Base-by-base conservation (phyloP, 1,140 invertebrate species). In the Xylocopa sonorina region DNA sequence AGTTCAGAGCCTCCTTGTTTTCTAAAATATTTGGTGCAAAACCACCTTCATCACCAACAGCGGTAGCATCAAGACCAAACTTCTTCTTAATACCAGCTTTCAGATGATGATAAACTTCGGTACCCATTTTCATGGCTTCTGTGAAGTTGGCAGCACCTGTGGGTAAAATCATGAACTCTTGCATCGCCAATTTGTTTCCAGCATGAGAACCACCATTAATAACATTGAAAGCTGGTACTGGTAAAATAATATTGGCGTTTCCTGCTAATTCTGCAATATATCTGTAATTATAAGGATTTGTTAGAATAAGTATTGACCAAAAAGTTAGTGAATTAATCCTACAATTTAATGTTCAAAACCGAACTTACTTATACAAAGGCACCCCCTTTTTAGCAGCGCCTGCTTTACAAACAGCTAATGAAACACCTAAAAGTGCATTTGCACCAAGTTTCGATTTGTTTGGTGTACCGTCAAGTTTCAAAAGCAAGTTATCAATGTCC, bases 131-230 rank as follows among this genome's bases (percentile, higher is more conserved):
- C 98, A 99, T 99, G 9, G 99, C 99, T 92, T 99, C 98, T 50
- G 95, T 97, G 93, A 99, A 99, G 71, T 95, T 96, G 14, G 94
- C 92, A 27, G 99, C 99, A 78, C 99, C 98, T 92, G 90, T 91
- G 16, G 94, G 93, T 32, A 99, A 92, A 88, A 99, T 98, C 98
- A 99, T 99, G 93, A 99, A 99, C 92, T 99, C 98, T 93, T 99
- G 99, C 98, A 99, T 99, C 79, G 98, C 99, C 73, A 99, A 93
- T 91, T 99, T 99, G 93, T 99, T 99, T 81, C 98, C 99, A 90
- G 99, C 99, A 92, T 99, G 99, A 71, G 97, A 98, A 50, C 99
- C 99, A 84, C 99, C 99, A 92, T 99, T 99, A 92, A 99, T 99
- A 21, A 99, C 98, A 92, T 99, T 99, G 92, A 99, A 99, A 50